These are phyloP conservation scores for Acronicta aceris DNA, from an alignment of 2,888 invertebrate species.

Conservation along the genomic window DNA sequence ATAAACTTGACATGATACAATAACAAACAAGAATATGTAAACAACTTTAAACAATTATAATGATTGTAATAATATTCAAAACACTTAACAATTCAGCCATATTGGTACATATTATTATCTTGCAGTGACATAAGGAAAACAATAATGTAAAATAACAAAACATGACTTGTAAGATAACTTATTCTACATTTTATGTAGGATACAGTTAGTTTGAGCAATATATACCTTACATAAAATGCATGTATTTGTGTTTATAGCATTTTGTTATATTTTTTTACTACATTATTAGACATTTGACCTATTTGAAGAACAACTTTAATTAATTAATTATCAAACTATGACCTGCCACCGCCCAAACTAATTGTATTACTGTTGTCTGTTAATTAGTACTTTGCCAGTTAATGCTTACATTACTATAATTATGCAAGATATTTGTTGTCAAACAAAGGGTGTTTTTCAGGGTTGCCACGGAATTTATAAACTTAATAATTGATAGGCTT, in stretches of 20 bases:
- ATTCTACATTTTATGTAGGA: neutral
- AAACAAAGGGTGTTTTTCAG: too few species aligned
- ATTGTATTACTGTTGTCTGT: too few species aligned
- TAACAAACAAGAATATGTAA: constrained; percentile 35
- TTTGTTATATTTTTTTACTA: too few species aligned
- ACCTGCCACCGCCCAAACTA: too few species aligned
- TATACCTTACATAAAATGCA: too few species aligned
- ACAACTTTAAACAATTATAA: constrained; percentile 25
- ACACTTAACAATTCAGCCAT: constrained; percentile 3
- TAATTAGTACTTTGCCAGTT: too few species aligned
- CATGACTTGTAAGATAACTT: neutral
- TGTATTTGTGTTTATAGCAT: too few species aligned
- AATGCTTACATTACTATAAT: too few species aligned
- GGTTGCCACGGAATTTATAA: too few species aligned
- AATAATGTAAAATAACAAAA: constrained; percentile 10
- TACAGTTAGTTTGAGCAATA: neutral
- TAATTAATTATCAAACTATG: neutral
- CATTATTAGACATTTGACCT: neutral
- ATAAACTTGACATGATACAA: constrained; percentile 12
- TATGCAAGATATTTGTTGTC: too few species aligned
- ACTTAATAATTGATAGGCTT: too few species aligned
- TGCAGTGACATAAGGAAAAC: constrained; percentile 28
- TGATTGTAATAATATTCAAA: constrained; percentile 12
- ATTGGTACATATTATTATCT: constrained; percentile 8
- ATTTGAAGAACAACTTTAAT: neutral